Evolutionary conservation across 1,140 invertebrate species (phyloP), one percentile per base, ranked within the genome.

Genomic region (Orius insidiosus): DNA sequence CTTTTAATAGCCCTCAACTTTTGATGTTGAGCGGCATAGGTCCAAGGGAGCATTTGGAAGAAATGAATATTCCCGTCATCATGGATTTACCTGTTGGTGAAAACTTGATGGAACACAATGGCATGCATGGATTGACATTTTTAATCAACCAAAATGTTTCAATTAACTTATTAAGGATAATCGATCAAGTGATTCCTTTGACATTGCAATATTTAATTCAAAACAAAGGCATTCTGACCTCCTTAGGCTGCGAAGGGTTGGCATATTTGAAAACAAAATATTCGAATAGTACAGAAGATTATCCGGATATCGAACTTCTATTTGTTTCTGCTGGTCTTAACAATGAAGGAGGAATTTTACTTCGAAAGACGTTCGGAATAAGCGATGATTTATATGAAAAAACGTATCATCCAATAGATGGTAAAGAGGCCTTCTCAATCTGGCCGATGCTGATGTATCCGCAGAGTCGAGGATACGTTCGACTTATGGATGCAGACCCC

Each of bases 21-120:
- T 62, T 80, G 1, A 76, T 78, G 70, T 55, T 76, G 8, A 78
- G 74, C 19, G 77, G 77, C 4, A 71, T 89, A 42, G 76, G 76
- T 7, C 74, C 74, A 0, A 54, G 52, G 41, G 60, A 68, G 1
- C 67, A 78, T 53, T 57, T 79, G 1, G 33, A 54, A 9, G 52
- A 53, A 6, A 51, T 68, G 2, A 60, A 60, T 14, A 76, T 80
- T 18, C 48, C 60, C 0, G 63, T 72, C 0, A 50, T 79, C 9
- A 62, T 71, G 47, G 71, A 85, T 56, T 63, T 85, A 0, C 76
- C 75, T 0, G 82, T 88, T 0, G 85, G 85, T 1, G 69, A 76
- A 42, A 88, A 88, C 59, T 66, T 89, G 0, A 78, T 82, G 56
- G 80, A 85, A 61, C 83, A 85, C 53, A 67, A 80, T 8, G 77